Evolutionary conservation across 2,888 invertebrate species (phyloP), one percentile per base, ranked within the genome.

Genomic region (Eledona agricola): DNA sequence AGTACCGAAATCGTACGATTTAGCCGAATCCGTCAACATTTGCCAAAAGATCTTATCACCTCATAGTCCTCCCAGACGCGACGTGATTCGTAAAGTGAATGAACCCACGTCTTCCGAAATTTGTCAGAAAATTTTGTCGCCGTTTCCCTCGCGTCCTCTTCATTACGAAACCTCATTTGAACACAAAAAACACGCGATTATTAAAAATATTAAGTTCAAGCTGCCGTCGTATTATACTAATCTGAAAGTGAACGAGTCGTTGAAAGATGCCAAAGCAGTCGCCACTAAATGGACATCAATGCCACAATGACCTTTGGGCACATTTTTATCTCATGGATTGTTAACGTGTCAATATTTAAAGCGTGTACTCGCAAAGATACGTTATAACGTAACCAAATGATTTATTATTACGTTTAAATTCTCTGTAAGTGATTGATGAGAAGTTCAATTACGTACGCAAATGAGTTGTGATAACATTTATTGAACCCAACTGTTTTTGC

Each of bases 151-250:
- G 2, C 35, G 62, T 29, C 65, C 69, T 1, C 45, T 72, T 3
- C 72, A 74, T 58, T 74, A 74, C 47, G 73, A 73, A 45, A 73
- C 73, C 3, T 73, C 72, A 2, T 74, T 74, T 57, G 74, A 73
- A 38, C 70, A 74, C 46, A 63, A 70, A 49, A 68, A 70, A 32
- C 73, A 74, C 52, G 74, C 74, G 1, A 66, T 70, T 55, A 74
- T 76, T 6, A 75, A 76, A 63, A 76, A 76, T 60, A 77, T 77
- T 34, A 77, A 77, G 59, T 77, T 77, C 59, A 77, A 77, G 60
- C 67, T 77, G 35, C 77, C 77, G 3, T 59, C 67, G 9, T 68
- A 73, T 38, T 76, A 76, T 59, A 72, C 72, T 1, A 72, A 65
- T 37, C 60, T 66, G 26, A 67, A 58, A 42, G 51, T 56, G 22